phyloP scores from a whole-genome alignment of 2,113 vertebrate genomes.

The Rallus limicola region DNA sequence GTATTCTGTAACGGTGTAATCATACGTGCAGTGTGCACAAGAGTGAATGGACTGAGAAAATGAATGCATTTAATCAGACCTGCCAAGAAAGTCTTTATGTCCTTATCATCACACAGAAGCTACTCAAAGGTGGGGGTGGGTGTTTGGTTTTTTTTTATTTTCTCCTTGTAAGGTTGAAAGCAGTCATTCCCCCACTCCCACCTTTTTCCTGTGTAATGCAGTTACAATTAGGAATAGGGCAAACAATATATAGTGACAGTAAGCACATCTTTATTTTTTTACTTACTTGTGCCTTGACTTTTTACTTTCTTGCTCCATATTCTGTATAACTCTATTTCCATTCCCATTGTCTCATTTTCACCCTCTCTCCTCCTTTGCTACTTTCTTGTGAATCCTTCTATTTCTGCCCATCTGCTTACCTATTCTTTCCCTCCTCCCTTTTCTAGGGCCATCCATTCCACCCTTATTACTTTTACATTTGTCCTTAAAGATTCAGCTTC shows the following conservation, averaged over 20 bases:
- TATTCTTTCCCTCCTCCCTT: not conserved
- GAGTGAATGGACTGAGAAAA: not conserved
- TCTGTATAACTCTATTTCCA: not conserved
- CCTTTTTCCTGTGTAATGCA: not conserved
- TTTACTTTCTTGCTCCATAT: not conserved
- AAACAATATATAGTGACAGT: not conserved
- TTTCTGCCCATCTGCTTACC: not conserved
- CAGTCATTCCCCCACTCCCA: not conserved
- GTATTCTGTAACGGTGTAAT: not conserved
- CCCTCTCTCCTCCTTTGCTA: not conserved
- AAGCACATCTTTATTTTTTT: not conserved
- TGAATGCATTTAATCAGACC: constrained; percentile 3
- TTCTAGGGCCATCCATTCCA: not conserved
- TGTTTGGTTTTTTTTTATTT: not conserved
- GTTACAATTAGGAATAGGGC: not conserved
- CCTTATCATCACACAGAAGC: not conserved
- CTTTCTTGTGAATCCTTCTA: not conserved
- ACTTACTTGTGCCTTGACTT: not conserved
- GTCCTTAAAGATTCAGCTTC: not conserved
- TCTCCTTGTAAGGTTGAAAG: not conserved
- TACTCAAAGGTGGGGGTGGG: not conserved
- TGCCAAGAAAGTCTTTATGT: not conserved
- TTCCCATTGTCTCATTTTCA: not conserved
- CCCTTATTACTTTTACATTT: not conserved
- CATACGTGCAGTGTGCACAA: not conserved